phyloP scores from a whole-genome alignment of 2,888 invertebrate genomes.

The Macropis europaea region DNA sequence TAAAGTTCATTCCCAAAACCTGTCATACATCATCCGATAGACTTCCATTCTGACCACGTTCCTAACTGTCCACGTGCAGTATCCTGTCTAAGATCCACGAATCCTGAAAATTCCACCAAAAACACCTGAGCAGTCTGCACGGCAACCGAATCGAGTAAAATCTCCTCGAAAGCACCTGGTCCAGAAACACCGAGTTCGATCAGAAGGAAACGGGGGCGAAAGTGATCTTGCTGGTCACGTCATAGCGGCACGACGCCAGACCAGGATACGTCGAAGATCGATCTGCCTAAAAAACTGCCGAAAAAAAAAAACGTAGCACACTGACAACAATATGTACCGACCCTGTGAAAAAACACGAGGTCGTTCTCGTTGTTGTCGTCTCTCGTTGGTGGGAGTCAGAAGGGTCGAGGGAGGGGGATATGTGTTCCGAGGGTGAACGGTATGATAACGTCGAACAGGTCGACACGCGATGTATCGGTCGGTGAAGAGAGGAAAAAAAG shows the following conservation, averaged over 20 bases:
- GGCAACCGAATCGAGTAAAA: neutral
- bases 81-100: neutral
- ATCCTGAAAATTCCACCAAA: neutral
- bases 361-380: conserved; percentile 60
- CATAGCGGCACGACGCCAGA: conserved; percentile 22
- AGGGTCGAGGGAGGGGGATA: conserved; percentile 48
- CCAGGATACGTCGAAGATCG: conserved; percentile 51
- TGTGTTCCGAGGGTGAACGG: conserved; percentile 61
- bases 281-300: conserved; percentile 55
- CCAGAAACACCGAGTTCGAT: neutral
- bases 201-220: conserved; percentile 44
- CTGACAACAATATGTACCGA: conserved; percentile 40
- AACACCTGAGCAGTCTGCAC: no score
- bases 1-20: neutral
- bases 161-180: neutral
- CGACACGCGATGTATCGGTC: conserved; percentile 65
- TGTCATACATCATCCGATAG: neutral
- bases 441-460: conserved; percentile 66
- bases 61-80: neutral
- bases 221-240: conserved; percentile 58
- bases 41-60: neutral
- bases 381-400: conserved; percentile 57
- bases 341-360: conserved; percentile 60
- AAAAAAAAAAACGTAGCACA: conserved; percentile 39
- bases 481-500: conserved; percentile 55